Evolutionary conservation across 2,113 vertebrate species (phyloP).

Genomic region (Ariopsis seemanni): DNA sequence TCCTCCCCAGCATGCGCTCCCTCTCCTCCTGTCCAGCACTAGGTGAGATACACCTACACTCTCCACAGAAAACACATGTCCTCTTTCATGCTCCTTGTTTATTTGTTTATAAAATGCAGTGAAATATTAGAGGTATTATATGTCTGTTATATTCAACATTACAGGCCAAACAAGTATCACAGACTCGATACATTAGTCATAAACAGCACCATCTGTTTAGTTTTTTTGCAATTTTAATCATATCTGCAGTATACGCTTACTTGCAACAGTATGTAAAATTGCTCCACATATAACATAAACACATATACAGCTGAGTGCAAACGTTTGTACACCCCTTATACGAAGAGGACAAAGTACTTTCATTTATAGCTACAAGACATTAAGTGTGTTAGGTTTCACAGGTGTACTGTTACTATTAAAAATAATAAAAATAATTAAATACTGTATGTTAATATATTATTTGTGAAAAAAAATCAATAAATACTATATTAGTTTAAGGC

Average conservation of each 20-base stretch:
- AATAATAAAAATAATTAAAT: background rate
- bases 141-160: background rate
- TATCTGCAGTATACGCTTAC: background rate
- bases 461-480: background rate
- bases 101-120: background rate
- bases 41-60: constrained; percentile 39
- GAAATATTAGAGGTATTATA: background rate
- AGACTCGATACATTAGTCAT: background rate
- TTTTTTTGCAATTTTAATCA: background rate
- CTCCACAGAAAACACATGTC: background rate
- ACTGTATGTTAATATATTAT: background rate
- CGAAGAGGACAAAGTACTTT: background rate
- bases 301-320: background rate
- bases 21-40: constrained; percentile 54
- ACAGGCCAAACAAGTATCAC: background rate
- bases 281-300: background rate
- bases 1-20: constrained; percentile 49
- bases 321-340: background rate
- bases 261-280: background rate
- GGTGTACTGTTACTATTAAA: background rate
- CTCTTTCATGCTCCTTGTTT: background rate
- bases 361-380: background rate
- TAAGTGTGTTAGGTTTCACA: background rate
- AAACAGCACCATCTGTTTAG: background rate
- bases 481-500: background rate